Base-by-base conservation (phyloP, 2,888 invertebrate genomes). In the Leucozona laternaria region DNA sequence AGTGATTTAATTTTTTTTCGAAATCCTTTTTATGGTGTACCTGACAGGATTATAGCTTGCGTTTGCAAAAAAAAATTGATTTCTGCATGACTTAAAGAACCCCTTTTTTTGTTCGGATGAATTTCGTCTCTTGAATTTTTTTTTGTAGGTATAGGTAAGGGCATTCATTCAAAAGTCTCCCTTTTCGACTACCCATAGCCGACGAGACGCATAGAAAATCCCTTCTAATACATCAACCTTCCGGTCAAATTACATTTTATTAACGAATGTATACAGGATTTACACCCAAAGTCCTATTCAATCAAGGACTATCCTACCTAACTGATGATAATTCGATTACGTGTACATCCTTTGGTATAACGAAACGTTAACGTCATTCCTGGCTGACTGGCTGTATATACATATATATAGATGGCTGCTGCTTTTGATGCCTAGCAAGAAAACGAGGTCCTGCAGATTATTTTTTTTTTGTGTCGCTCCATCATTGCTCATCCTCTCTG, bases 301-400 rank as follows among this genome's bases (percentile, higher is more conserved):
- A 88, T 88, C 79, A 88, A 87, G 79, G 83, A 73, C 80, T 88
- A 84, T 87, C 79, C 86, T 83, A 88, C 83, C 80, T 88, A 88
- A 88, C 90, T 90, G 91, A 91, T 90, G 91, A 91, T 92, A 91
- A 92, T 92, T 91, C 92, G 92, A 92, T 91, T 91, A 91, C 90
- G 90, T 90, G 88, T 84, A 86, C 86, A 86, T 86, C 86, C 86
- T 86, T 82, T 43, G 75, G 72, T 85, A 80, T 79, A 66, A 72
- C 64, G 71, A 57, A 55, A 57, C 68, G 68, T 58, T 62, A 31
- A 73, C 75, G 31, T 79, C 79, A 84, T 79, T 76, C 78, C 81
- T 50, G 70, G 71, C 62, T 77, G 37, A 20, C 48, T 64, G 64
- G 17, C 43, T 45, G 8, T 31, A 28, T 28, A 28, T n/a, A n/a